phyloP scores from a whole-genome alignment of 2,888 invertebrate species.

The Eristalis intricaria region DNA sequence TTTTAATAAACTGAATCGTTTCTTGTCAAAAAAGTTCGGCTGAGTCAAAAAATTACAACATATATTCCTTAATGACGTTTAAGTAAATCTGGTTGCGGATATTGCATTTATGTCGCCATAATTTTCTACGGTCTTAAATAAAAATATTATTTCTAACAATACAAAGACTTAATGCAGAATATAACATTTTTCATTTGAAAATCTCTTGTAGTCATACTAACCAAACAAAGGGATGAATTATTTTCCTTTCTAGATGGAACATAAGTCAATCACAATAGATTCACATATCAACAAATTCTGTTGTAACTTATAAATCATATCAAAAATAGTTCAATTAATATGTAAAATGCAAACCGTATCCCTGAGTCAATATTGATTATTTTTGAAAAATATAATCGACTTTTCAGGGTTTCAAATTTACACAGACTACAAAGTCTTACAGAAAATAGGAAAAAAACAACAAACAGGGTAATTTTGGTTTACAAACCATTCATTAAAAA shows the following conservation, averaged over 20 bases:
- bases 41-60: no score
- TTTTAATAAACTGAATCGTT: no score
- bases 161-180: no score
- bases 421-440: background rate
- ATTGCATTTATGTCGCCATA: no score
- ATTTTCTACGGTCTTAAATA: no score
- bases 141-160: no score
- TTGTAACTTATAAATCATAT: background rate
- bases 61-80: no score
- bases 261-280: background rate
- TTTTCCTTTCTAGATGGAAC: background rate
- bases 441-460: background rate
- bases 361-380: background rate
- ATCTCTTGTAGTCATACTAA: no score
- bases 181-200: no score
- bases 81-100: no score
- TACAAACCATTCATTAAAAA: background rate
- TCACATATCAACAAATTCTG: background rate
- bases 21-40: no score
- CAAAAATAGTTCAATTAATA: background rate
- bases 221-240: no score
- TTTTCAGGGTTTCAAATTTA: background rate
- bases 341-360: background rate
- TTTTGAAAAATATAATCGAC: background rate
- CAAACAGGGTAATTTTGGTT: slow-evolving; percentile 4